Base-by-base conservation (phyloP, 2,113 vertebrate genomes). In the Phaethon lepturus region DNA sequence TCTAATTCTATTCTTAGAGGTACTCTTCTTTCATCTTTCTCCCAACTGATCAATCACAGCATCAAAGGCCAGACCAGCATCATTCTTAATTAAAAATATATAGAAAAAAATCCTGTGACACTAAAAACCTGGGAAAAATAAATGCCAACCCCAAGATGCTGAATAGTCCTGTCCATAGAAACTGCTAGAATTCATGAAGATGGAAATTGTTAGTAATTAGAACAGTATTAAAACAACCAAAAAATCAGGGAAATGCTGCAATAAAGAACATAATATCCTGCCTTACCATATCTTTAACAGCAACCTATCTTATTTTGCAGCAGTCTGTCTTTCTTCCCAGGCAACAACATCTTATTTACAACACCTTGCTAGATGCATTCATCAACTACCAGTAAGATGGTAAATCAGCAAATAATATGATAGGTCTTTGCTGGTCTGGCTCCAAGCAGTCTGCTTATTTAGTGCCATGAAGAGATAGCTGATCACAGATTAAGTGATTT, bases 121-220 rank as follows among this genome's bases (percentile, higher is more conserved):
- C 15, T 66, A 28, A 69, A 87, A 89, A 42, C 22, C 5, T n/a
- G 22, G 20, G 42, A 44, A 89, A 91, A 86, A 88, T 35, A 83
- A 88, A 52, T 40, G 2, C 2, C 11, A 38, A 0, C 0, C 3
- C 3, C 24, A 74, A 52, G 29, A 45, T n/a, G 5, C 25, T 52
- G 24, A 50, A 63, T 45, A 72, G 40, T 38, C 8, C 13, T 75
- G 11, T 31, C 29, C 7, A 33, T 15, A 76, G 25, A 45, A 62
- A 63, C 31, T 72, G 7, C 15, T 68, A 55, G 19, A 80, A 78
- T 68, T 74, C 11, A 63, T 19, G 7, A 82, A 88, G 88, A 79
- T 5, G 8, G 86, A 56, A 22, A 31, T 2, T 18, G 10, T 50
- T 92, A 53, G 3, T 31, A 85, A 45, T 35, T 69, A n/a, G 69